Percentiles rank a stretch among this genome's conserved stretches.
These are phyloP conservation scores for Aplochiton taeniatus DNA, from an alignment of 2,797 vertebrate species.

Conservation along the genomic window DNA sequence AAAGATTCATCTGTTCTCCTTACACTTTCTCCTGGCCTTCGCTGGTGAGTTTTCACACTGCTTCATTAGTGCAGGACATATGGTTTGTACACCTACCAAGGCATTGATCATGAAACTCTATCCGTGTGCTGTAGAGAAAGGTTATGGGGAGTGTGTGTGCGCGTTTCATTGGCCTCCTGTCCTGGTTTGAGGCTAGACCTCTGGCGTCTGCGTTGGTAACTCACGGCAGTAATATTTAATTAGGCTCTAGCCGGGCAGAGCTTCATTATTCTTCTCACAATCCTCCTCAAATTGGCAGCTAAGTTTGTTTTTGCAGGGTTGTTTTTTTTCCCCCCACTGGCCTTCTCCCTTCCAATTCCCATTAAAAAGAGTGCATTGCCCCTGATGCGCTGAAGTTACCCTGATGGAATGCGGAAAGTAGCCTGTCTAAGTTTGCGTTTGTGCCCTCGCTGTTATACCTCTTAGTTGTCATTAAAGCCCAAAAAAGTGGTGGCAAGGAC, in stretches of 20 bases:
- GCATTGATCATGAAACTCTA: too few relatives aligned
- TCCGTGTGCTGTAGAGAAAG: too few relatives aligned
- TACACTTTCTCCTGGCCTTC: too few relatives aligned
- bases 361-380: constrained; percentile 15
- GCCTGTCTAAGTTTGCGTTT: background rate
- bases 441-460: background rate
- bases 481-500: background rate
- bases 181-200: background rate
- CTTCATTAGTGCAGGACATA: too few relatives aligned
- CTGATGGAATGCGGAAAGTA: constrained; percentile 1
- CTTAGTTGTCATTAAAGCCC: constrained; percentile 7
- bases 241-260: background rate
- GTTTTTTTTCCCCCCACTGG: background rate
- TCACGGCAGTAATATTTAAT: constrained; percentile 9
- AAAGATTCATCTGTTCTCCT: too few relatives aligned
- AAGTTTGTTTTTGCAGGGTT: background rate
- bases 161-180: too few relatives aligned
- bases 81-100: too few relatives aligned
- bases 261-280: constrained; percentile 14
- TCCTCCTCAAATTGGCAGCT: constrained; percentile 9
- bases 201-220: background rate
- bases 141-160: too few relatives aligned
- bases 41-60: too few relatives aligned
- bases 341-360: constrained; percentile 1
- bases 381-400: background rate